Conservation (phyloP, 2,113 vertebrate species). For the Dromiciops gliroides region DNA sequence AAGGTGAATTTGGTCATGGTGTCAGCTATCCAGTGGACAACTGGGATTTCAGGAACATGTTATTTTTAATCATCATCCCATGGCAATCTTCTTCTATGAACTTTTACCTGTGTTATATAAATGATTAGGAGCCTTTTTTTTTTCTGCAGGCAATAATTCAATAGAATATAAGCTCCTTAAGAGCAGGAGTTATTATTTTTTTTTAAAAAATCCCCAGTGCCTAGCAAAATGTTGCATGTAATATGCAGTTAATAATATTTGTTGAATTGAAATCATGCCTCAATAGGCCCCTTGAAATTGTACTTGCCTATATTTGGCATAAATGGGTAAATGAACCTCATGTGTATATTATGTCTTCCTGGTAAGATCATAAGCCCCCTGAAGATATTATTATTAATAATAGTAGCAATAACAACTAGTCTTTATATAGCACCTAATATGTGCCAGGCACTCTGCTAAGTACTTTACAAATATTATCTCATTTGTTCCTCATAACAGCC, state of each 20-base stretch:
- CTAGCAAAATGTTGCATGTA: constrained; percentile 72
- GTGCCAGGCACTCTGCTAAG: no score
- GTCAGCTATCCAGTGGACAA: neutral
- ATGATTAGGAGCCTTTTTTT: neutral
- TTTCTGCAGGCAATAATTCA: neutral
- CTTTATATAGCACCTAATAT: neutral
- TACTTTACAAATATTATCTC: neutral
- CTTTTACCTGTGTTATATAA: neutral
- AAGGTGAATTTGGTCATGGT: neutral
- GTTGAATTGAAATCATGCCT: constrained; percentile 32
- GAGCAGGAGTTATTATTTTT: neutral
- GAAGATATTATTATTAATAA: neutral
- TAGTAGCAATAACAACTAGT: neutral
- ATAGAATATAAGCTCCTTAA: neutral
- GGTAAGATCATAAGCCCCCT: neutral
- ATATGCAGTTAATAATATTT: constrained; percentile 30
- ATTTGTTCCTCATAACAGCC: neutral
- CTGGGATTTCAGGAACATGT: neutral
- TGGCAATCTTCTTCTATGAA: neutral
- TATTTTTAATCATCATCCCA: neutral
- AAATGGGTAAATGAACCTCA: neutral
- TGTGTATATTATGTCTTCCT: neutral
- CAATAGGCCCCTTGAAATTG: neutral
- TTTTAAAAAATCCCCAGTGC: constrained; percentile 48
- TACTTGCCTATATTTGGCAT: neutral